phyloP scores from a whole-genome alignment of 2,113 vertebrate genomes.

The Collichthys lucidus region DNA sequence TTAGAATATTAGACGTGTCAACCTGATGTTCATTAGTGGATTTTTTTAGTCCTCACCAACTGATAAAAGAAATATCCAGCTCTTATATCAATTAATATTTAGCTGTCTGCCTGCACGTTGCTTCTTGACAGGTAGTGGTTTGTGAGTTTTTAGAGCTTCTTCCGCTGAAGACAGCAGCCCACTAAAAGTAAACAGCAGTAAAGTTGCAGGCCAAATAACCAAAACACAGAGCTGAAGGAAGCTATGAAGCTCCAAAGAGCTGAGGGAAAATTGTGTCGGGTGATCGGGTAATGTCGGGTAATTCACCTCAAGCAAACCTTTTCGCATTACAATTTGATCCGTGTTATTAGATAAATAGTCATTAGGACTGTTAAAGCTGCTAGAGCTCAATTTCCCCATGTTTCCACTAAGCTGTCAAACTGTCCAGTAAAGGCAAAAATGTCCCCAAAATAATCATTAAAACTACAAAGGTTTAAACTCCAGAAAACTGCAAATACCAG shows the following conservation, averaged over 20 bases:
- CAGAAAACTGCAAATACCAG: constrained; percentile 37
- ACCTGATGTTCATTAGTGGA: not conserved
- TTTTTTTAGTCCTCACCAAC: not conserved
- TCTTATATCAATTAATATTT: not conserved
- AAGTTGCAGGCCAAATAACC: not conserved
- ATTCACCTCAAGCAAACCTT: not conserved
- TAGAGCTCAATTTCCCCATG: no score
- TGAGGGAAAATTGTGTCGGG: not conserved
- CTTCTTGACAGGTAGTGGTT: not conserved
- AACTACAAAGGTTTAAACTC: not conserved
- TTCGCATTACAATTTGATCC: not conserved
- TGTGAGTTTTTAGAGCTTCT: not conserved
- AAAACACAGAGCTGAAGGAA: not conserved
- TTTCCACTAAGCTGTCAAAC: no score
- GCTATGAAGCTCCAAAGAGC: not conserved
- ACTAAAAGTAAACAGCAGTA: not conserved
- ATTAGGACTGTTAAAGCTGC: not conserved
- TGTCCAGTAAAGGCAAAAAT: no score
- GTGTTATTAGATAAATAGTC: not conserved
- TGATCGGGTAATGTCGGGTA: no score
- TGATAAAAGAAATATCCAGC: not conserved
- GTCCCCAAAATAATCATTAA: not conserved
- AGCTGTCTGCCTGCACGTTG: not conserved
- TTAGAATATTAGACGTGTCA: not conserved
- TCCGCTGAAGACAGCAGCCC: not conserved